Evolutionary conservation across 2,797 vertebrate species (phyloP).

Genomic region (Xenopus petersii): DNA sequence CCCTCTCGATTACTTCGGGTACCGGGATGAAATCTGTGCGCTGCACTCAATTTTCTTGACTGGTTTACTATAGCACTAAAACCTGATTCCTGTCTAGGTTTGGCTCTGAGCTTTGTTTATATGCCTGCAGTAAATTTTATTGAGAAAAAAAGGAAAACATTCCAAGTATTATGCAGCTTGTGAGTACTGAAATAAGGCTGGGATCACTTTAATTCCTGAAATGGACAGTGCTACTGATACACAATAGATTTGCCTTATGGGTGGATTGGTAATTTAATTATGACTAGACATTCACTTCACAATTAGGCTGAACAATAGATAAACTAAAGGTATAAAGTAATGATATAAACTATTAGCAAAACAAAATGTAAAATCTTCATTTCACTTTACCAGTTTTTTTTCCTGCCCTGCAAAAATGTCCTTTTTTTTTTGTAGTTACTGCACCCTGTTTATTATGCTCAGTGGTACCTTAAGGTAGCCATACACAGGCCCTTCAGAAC

Average conservation of each 20-base stretch:
- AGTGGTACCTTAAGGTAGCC: too few species aligned
- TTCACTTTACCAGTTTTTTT: too few species aligned
- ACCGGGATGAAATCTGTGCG: slow-evolving; percentile 35
- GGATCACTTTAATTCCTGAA: slow-evolving; percentile 52
- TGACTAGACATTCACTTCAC: too few species aligned
- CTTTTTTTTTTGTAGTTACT: too few species aligned
- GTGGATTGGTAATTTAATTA: slow-evolving; percentile 16
- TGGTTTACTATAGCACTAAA: slow-evolving; percentile 57
- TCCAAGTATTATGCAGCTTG: slow-evolving; percentile 50
- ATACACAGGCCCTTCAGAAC: too few species aligned
- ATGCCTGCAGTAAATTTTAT: slow-evolving; percentile 58
- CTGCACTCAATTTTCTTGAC: slow-evolving; percentile 51
- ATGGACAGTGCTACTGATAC: slow-evolving; percentile 23
- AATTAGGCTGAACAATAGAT: too few species aligned
- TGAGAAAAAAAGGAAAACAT: slow-evolving; percentile 51
- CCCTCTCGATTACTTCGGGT: slow-evolving; percentile 28
- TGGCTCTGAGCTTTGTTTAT: slow-evolving; percentile 54
- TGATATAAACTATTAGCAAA: too few species aligned
- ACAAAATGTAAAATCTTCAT: too few species aligned
- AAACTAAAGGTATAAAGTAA: too few species aligned
- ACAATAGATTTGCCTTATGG: slow-evolving; percentile 32
- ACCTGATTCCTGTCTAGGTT: slow-evolving; percentile 50
- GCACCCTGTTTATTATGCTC: too few species aligned
- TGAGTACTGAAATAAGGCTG: slow-evolving; percentile 45
- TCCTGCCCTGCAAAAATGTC: too few species aligned